phyloP scores from a whole-genome alignment of 2,888 invertebrate species.

The Eupithecia subfuscata region DNA sequence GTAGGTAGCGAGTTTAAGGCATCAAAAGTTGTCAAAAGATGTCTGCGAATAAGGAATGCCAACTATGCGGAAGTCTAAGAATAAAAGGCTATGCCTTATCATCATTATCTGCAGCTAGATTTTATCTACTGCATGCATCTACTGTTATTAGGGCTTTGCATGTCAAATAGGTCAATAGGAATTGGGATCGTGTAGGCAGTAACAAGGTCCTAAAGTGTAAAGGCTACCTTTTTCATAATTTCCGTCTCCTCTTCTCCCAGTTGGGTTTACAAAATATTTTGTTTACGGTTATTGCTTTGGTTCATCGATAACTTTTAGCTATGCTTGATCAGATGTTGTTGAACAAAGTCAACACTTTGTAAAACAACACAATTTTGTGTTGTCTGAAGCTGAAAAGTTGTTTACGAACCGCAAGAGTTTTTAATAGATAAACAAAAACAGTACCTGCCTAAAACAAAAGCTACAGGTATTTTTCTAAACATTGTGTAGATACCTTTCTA shows the following conservation, averaged over 20 bases:
- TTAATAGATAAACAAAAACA: neutral
- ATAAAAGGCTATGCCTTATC: neutral
- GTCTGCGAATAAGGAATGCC: neutral
- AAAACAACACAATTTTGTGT: neutral
- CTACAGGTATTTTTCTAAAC: neutral
- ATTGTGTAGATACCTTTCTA: neutral
- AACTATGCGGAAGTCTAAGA: neutral
- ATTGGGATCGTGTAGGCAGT: neutral
- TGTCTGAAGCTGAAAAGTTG: neutral
- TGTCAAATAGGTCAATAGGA: neutral
- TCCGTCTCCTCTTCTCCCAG: neutral
- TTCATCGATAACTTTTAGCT: neutral
- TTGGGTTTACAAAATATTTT: neutral
- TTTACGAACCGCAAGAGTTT: neutral
- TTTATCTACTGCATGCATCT: neutral
- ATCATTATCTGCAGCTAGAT: neutral
- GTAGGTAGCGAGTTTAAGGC: no score
- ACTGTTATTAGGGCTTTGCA: neutral
- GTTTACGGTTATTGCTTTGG: neutral
- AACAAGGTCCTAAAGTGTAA: neutral
- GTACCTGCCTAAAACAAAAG: neutral
- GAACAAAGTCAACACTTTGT: slow-evolving; percentile 1
- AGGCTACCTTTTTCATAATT: neutral
- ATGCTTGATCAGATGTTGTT: neutral
- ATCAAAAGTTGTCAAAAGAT: neutral